These are phyloP conservation scores for Bombus superbus DNA, from an alignment of 1,140 invertebrate species.

Conservation along the genomic window DNA sequence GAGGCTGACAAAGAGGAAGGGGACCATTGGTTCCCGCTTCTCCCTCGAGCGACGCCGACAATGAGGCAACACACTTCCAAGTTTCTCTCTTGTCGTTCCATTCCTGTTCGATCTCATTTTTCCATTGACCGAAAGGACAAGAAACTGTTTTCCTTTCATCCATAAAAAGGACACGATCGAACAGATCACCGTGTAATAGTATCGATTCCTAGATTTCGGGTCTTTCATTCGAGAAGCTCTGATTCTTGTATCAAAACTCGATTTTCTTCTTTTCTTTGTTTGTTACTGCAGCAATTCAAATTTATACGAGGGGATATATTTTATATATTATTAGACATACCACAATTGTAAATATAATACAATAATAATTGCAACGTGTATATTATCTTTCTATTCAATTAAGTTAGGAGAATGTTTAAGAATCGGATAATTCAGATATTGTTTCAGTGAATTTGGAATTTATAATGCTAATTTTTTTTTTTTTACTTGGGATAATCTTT, in stretches of 20 bases:
- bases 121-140: not conserved
- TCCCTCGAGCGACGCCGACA: constrained; percentile 56
- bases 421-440: no score
- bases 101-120: not conserved
- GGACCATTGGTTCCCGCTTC: constrained; percentile 74
- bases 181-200: not conserved
- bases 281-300: not conserved
- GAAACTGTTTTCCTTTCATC: constrained; percentile 45
- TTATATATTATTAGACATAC: no score
- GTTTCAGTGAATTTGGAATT: no score
- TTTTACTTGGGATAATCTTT: not conserved
- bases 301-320: not conserved
- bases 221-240: not conserved
- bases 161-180: constrained; percentile 30
- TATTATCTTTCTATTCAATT: no score
- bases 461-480: no score
- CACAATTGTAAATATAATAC: not conserved
- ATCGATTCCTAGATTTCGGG: not conserved
- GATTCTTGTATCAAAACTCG: not conserved
- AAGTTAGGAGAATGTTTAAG: no score
- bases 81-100: constrained; percentile 6
- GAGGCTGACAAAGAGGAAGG: constrained; percentile 60
- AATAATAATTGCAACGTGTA: no score
- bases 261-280: not conserved
- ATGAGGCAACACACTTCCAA: constrained; percentile 58